Base-by-base conservation (phyloP, 2,888 invertebrate species). In the Phymatocera aterrima region DNA sequence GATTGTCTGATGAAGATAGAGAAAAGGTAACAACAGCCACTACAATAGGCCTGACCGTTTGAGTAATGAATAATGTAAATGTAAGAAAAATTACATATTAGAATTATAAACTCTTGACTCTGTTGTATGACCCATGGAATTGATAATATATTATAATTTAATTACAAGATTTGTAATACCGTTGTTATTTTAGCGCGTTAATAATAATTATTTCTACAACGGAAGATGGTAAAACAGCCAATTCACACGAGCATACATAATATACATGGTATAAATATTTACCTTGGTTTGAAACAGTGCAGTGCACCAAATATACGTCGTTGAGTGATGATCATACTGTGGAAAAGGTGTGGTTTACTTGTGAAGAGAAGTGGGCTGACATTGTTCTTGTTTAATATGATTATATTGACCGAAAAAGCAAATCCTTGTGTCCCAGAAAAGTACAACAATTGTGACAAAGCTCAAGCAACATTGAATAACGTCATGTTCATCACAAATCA, bases 1-100 rank as follows among this genome's bases (percentile, higher is more conserved):
- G 88, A 78, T 83, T 89, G 79, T 87, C 89, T 3, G 90, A 88
- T 85, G 89, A 88, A 82, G 89, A 89, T 78, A 85, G 87, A 78
- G 90, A 90, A 86, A 90, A 90, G 90, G 90, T 90, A 90, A 89
- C 81, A 21, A 64, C 34, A 61, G n/a, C n/a, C 34, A 15, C 80
- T 24, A 80, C 77, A 60, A 80, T 51, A 51, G n/a, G 34, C 31
- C 18, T 34, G 31, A 34, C 31, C 8, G n/a, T 72, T 51, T 18
- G n/a, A n/a, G n/a, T n/a, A 48, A 48, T 18, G 15, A 72, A 18
- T 21, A 51, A 21, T 51, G 24, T 8, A 51, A 75, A 75, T 75
- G 57, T 75, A 75, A 75, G 21, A 1, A 54, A 43, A n/a, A n/a
- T n/a, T n/a, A n/a, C n/a, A 34, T 54, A 34, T 24, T 40, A 18